These are phyloP conservation scores for Nebria salina DNA, from an alignment of 2,888 invertebrate genomes.

Conservation along the genomic window DNA sequence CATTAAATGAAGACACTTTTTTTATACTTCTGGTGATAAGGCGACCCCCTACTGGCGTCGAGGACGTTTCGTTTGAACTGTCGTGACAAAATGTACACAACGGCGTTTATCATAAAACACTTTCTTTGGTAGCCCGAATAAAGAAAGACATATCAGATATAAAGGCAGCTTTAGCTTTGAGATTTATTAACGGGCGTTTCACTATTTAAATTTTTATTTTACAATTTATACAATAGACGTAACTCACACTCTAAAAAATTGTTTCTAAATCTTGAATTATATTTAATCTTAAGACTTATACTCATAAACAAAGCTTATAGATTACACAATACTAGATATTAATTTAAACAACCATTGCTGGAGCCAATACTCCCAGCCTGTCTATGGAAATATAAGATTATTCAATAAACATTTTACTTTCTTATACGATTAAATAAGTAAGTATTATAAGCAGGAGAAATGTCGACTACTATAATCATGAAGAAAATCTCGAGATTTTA, in stretches of 20 bases:
- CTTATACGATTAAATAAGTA: no score
- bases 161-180: background rate
- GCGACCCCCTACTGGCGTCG: background rate
- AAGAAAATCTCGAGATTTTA: no score
- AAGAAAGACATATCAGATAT: constrained; percentile 7
- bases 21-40: background rate
- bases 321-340: background rate
- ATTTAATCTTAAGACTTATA: background rate
- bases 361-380: background rate
- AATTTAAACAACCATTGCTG: background rate
- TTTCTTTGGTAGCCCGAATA: constrained; percentile 8
- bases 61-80: constrained; percentile 13
- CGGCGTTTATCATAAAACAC: constrained; percentile 11
- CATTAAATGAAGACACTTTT: background rate
- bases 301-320: background rate
- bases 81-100: constrained; percentile 20
- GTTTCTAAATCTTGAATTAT: background rate
- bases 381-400: background rate
- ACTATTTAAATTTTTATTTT: background rate
- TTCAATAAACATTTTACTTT: no score
- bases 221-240: background rate
- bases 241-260: background rate
- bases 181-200: background rate
- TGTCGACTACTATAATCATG: no score
- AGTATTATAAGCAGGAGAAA: no score